Evolutionary conservation across 2,888 invertebrate species (phyloP).

Genomic region (Melangyna quadrimaculata): DNA sequence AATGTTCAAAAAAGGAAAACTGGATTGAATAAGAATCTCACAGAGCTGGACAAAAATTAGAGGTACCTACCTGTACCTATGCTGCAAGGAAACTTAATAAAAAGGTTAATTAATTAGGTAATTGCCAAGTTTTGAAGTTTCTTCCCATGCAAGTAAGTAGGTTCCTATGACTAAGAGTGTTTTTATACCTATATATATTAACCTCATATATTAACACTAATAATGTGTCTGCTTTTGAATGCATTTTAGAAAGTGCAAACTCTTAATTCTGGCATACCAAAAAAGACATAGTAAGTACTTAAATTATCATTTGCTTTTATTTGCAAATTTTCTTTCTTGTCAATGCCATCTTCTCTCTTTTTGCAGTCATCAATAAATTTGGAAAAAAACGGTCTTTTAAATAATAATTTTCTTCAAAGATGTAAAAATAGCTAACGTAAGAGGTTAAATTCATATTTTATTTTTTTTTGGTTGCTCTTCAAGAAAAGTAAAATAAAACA

Average conservation of each 20-base stretch:
- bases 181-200: no score
- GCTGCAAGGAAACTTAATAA: no score
- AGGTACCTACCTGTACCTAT: no score
- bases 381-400: conserved; percentile 47
- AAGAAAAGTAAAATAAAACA: conserved; percentile 45
- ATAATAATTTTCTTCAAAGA: conserved; percentile 16
- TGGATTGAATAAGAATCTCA: no score
- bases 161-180: no score
- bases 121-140: neutral
- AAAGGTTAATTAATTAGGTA: no score
- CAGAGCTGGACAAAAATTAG: no score
- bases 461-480: conserved; percentile 15
- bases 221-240: neutral
- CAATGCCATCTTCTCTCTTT: neutral
- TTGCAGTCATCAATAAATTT: conserved; percentile 30
- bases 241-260: neutral
- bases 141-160: no score
- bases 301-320: conserved; percentile 24
- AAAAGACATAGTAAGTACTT: neutral
- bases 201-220: no score
- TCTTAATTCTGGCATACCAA: neutral
- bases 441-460: conserved; percentile 8
- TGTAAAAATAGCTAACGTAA: conserved; percentile 50
- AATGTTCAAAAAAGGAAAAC: no score
- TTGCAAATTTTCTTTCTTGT: neutral